Evolutionary conservation across 2,113 vertebrate species (phyloP).

Genomic region (Henicopernis longicauda): DNA sequence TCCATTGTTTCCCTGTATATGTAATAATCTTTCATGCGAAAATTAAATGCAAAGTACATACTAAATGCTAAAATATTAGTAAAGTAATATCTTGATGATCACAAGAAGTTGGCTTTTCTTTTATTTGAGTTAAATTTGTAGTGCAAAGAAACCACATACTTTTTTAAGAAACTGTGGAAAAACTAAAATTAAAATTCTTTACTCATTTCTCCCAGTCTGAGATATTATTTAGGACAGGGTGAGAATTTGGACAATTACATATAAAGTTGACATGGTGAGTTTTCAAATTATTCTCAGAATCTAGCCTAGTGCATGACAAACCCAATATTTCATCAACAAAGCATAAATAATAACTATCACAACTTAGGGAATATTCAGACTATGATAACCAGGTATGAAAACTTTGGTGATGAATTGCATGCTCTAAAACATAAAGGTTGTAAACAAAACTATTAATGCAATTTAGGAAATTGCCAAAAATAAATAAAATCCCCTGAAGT

Average conservation of each 20-base stretch:
- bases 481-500: neutral
- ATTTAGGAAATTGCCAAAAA: neutral
- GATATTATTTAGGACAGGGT: neutral
- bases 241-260: neutral
- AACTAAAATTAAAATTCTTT: neutral
- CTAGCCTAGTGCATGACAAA: neutral
- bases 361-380: neutral
- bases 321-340: neutral
- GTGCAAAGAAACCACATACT: neutral
- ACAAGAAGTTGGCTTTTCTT: neutral
- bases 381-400: neutral
- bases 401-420: too few relatives aligned
- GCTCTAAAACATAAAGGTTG: neutral
- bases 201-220: neutral
- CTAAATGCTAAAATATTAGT: neutral
- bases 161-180: neutral
- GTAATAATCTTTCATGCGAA: neutral
- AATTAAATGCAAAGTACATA: neutral
- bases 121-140: neutral
- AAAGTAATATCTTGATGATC: neutral
- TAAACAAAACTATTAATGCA: neutral
- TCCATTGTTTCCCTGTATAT: neutral
- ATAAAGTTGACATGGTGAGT: accelerated
- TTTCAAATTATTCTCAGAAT: neutral
- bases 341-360: neutral